Percentiles rank a stretch among this genome's conserved stretches.
These are phyloP conservation scores for Leucoraja ocellata DNA, from an alignment of 2,797 vertebrate genomes.

Conservation along the genomic window DNA sequence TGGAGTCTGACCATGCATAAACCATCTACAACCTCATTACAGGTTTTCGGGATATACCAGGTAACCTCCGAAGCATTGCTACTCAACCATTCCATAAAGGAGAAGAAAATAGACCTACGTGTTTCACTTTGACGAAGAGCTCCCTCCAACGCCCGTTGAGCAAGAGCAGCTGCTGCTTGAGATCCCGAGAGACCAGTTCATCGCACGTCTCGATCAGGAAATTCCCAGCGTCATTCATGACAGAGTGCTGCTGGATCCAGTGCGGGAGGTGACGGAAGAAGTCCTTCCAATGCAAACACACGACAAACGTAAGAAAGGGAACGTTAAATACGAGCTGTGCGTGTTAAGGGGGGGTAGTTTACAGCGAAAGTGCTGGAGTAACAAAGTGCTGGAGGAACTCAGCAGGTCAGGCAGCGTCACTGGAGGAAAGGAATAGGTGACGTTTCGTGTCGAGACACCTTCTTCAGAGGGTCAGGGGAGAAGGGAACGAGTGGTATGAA, in stretches of 20 bases:
- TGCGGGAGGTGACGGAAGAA: slow-evolving; percentile 90
- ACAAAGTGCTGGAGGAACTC: too few relatives aligned
- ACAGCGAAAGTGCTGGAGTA: too few relatives aligned
- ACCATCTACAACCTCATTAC: too few relatives aligned
- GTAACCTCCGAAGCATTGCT: neutral
- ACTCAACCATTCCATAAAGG: neutral
- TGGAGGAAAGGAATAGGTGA: too few relatives aligned
- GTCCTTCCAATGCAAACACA: slow-evolving; percentile 61
- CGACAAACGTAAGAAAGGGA: neutral
- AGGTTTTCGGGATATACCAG: neutral
- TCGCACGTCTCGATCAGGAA: slow-evolving; percentile 96
- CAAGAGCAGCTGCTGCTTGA: slow-evolving; percentile 89
- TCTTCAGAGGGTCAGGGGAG: too few relatives aligned
- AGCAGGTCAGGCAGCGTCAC: too few relatives aligned
- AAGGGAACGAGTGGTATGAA: too few relatives aligned
- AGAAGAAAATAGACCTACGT: slow-evolving; percentile 59
- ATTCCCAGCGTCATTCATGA: slow-evolving; percentile 97
- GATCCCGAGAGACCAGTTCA: slow-evolving; percentile 85
- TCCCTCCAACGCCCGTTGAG: slow-evolving; percentile 95
- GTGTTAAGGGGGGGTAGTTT: too few relatives aligned
- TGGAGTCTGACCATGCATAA: too few relatives aligned
- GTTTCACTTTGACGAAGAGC: slow-evolving; percentile 93
- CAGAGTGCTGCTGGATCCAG: slow-evolving; percentile 91
- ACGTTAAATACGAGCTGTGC: neutral
- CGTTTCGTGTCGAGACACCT: too few relatives aligned